Evolutionary conservation across 2,797 vertebrate genomes (phyloP).

Genomic region (Acrossocheilus fasciatus): DNA sequence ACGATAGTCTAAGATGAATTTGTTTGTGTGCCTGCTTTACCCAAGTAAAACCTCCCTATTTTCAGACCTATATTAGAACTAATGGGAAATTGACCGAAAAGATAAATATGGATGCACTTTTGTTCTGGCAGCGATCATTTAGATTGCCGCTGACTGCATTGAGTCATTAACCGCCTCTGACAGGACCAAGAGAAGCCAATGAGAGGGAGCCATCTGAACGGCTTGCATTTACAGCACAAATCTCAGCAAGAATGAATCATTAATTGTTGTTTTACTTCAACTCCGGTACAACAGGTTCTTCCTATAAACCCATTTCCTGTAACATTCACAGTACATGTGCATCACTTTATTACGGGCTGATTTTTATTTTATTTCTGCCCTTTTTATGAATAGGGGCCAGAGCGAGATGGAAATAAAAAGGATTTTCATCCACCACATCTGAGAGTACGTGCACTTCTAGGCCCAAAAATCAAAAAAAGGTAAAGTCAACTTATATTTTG

Average conservation of each 20-base stretch:
- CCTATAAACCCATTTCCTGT: conserved; percentile 37
- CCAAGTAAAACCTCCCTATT: conserved; percentile 42
- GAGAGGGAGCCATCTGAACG: conserved; percentile 69
- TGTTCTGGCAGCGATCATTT: conserved; percentile 58
- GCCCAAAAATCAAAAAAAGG: not conserved
- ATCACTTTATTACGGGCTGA: not conserved
- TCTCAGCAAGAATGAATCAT: conserved; percentile 73
- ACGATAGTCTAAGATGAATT: conserved; percentile 62
- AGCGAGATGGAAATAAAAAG: not conserved
- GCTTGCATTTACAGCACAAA: conserved; percentile 60
- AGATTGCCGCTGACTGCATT: conserved; percentile 60
- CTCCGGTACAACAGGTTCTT: conserved; percentile 69
- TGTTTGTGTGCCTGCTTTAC: conserved; percentile 54
- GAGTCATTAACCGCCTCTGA: conserved; percentile 72
- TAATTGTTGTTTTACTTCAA: conserved; percentile 71
- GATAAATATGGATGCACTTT: conserved; percentile 66
- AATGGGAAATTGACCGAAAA: conserved; percentile 63
- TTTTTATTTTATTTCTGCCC: not conserved
- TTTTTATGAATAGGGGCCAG: not conserved
- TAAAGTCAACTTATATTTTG: not conserved
- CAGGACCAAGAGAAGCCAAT: conserved; percentile 71
- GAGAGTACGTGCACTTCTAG: not conserved
- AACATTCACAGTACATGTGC: not conserved
- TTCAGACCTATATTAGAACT: conserved; percentile 59
- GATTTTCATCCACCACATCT: not conserved